Conservation (phyloP, 2,888 invertebrate genomes). For the Zhengitettix transpicula region DNA sequence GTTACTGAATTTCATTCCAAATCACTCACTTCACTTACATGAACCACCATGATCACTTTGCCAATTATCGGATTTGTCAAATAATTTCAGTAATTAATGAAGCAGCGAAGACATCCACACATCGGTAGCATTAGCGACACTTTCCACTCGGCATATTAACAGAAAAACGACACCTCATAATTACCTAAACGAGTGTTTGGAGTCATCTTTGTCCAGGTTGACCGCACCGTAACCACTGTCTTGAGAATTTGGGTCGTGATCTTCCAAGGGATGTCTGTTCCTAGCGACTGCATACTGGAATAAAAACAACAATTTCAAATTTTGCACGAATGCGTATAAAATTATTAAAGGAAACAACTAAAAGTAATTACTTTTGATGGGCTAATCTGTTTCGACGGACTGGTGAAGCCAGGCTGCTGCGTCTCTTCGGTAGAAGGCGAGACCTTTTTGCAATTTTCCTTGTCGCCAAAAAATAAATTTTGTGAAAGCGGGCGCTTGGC, state of each 20-base stretch:
- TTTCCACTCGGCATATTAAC: too few relatives aligned
- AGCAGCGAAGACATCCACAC: too few relatives aligned
- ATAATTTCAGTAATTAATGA: too few relatives aligned
- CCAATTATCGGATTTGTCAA: too few relatives aligned
- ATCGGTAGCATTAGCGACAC: too few relatives aligned
- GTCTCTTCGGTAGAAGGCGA: background rate
- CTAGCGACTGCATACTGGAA: background rate
- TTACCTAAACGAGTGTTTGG: conserved; percentile 15
- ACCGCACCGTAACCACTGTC: conserved; percentile 38
- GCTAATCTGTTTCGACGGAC: conserved; percentile 3
- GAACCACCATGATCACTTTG: too few relatives aligned
- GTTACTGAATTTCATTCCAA: too few relatives aligned
- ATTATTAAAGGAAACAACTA: background rate
- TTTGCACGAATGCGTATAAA: background rate
- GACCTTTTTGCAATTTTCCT: conserved; percentile 4
- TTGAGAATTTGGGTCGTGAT: conserved; percentile 36
- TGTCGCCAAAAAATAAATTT: background rate
- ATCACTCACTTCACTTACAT: too few relatives aligned
- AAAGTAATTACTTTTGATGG: conserved; percentile 3
- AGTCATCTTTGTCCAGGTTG: conserved; percentile 20
- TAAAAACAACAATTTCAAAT: too few relatives aligned
- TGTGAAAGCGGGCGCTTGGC: background rate
- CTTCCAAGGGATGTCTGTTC: conserved; percentile 28
- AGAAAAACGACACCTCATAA: background rate
- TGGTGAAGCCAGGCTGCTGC: background rate